A percentile compares a stretch with the other conserved stretches of the same genome.
These are phyloP conservation scores for Bos javanicus DNA, from an alignment of 2,113 vertebrate genomes.

Conservation along the genomic window DNA sequence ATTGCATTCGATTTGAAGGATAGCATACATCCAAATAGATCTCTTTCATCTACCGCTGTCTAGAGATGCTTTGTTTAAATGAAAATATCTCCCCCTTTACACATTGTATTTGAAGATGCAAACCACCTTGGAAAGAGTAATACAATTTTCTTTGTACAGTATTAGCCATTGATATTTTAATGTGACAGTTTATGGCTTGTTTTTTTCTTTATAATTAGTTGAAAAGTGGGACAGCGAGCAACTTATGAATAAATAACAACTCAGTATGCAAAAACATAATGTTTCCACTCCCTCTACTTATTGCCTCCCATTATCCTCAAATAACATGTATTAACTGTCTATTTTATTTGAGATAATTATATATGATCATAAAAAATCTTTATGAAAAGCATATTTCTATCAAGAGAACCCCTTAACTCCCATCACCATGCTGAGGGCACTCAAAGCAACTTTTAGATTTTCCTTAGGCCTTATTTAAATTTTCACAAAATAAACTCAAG, in stretches of 20 bases:
- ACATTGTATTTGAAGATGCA: background rate
- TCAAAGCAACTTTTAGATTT: background rate
- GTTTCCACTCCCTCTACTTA: background rate
- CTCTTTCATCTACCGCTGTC: background rate
- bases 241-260: constrained; percentile 41
- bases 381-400: constrained; percentile 11
- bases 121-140: background rate
- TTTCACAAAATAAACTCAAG: background rate
- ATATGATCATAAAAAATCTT: background rate
- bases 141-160: background rate
- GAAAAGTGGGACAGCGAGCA: background rate
- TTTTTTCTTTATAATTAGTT: background rate
- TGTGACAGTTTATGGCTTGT: background rate
- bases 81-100: background rate
- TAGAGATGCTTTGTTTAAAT: background rate
- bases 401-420: background rate
- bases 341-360: constrained; percentile 15
- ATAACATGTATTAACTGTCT: background rate
- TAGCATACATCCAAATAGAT: background rate
- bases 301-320: background rate
- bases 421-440: background rate
- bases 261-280: background rate
- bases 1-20: background rate
- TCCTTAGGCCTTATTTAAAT: background rate
- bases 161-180: background rate